phyloP scores from a whole-genome alignment of 2,113 vertebrate genomes.

The Alces alces region DNA sequence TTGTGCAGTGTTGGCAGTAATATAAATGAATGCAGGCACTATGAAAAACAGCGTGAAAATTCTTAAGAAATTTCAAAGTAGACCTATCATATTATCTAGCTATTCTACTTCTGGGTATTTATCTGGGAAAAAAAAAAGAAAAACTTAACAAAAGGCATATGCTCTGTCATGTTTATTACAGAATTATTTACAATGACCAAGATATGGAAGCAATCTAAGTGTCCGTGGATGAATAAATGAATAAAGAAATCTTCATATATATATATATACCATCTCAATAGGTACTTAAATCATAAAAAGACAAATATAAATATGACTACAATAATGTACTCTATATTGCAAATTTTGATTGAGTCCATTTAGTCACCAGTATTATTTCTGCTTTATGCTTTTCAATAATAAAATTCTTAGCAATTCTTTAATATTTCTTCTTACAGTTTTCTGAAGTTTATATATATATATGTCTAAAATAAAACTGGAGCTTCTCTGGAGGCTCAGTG shows the following conservation, averaged over 20 bases:
- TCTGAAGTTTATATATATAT: background rate
- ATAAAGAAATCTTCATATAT: background rate
- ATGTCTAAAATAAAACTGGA: background rate
- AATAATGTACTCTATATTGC: background rate
- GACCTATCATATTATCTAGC: background rate
- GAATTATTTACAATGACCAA: background rate
- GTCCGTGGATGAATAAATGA: background rate
- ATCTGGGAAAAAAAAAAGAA: background rate
- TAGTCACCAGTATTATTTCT: background rate
- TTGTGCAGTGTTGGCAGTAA: background rate
- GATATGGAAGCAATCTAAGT: background rate
- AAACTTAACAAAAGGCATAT: background rate
- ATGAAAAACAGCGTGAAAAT: background rate
- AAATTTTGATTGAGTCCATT: background rate
- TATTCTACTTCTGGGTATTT: background rate
- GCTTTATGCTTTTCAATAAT: background rate
- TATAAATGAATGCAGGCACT: background rate
- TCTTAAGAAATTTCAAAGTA: background rate
- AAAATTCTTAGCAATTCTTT: background rate
- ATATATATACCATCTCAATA: background rate
- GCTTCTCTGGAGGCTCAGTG: background rate
- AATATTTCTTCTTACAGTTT: background rate
- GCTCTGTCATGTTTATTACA: background rate
- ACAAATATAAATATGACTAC: background rate
- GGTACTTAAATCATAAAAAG: background rate